Evolutionary conservation across 2,888 invertebrate genomes (phyloP), one percentile per base, ranked within the genome.

Genomic region (Eilema caniola): DNA sequence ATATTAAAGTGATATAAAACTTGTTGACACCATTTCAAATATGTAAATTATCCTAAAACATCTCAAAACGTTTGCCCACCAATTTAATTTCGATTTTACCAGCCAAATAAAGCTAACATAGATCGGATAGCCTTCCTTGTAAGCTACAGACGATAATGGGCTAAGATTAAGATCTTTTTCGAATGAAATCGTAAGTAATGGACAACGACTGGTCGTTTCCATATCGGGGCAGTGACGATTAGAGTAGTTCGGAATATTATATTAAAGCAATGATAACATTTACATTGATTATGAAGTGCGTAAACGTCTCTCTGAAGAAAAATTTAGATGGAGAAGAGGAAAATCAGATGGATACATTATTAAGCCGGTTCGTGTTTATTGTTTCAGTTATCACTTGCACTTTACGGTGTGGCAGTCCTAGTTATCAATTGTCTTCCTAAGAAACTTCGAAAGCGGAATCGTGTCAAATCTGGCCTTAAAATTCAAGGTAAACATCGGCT

Each of bases 161-260:
- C 84, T 83, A 71, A 90, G 93, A 94, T 94, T 90, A n/a, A 88
- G 87, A 94, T 94, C 94, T 87, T 88, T 91, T 88, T 87, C 83
- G 82, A 93, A 92, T 88, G 93, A 94, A 94, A 94, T 90, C 88
- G 92, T 89, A 93, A 93, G 93, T 92, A 88, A 87, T 84, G 78
- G 83, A 80, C 85, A 82, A 62, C 65, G 82, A 83, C 85, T 83
- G 82, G 84, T 74, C 78, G 79, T 81, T 79, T 76, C 90, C 88
- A 85, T 91, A 89, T 90, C 84, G n/a, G 67, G 87, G 88, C 70
- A 73, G 79, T 83, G 80, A 85, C 81, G 85, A 86, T 88, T 85
- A 84, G 81, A 78, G 73, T 72, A 72, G 73, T 77, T 72, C 57
- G 31, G 37, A 78, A 81, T 73, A 77, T 76, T 77, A 76, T 75